Percentiles rank a stretch among this genome's conserved stretches.
These are phyloP conservation scores for Syrphus vitripennis DNA, from an alignment of 2,888 invertebrate genomes.

Conservation along the genomic window DNA sequence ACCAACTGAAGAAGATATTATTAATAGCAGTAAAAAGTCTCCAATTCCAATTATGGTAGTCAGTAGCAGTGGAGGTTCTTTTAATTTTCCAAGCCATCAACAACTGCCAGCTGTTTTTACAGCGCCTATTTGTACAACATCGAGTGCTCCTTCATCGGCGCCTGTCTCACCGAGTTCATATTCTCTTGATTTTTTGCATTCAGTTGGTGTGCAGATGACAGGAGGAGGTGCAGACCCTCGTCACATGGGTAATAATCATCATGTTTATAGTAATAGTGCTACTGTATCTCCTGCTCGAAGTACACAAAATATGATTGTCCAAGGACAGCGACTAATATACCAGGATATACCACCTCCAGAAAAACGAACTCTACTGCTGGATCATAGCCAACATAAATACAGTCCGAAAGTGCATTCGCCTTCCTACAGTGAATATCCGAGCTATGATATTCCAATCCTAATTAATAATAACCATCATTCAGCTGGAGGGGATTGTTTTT, in stretches of 20 bases:
- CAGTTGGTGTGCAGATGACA: conserved; percentile 76
- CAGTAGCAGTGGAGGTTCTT: background rate
- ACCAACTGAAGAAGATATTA: conserved; percentile 42
- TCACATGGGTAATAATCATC: conserved; percentile 4
- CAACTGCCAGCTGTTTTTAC: conserved; percentile 56
- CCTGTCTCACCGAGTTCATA: conserved; percentile 73
- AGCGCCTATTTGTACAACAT: conserved; percentile 38
- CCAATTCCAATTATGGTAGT: conserved; percentile 48
- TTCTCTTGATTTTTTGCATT: conserved; percentile 76
- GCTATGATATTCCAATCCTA: conserved; percentile 62
- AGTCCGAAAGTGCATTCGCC: conserved; percentile 55
- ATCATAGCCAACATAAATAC: conserved; percentile 44
- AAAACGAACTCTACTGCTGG: conserved; percentile 25
- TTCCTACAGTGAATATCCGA: conserved; percentile 44
- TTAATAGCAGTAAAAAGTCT: conserved; percentile 39
- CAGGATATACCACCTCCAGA: conserved; percentile 59
- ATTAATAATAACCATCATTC: conserved; percentile 48
- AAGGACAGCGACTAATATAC: conserved; percentile 51
- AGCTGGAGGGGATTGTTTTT: conserved; percentile 39
- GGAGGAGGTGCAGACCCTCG: conserved; percentile 69
- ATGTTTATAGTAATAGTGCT: conserved; percentile 52
- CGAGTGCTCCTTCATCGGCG: conserved; percentile 51
- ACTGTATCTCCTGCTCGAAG: conserved; percentile 47
- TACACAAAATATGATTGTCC: conserved; percentile 27
- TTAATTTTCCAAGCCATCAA: conserved; percentile 16